Base-by-base conservation (phyloP, 2,113 vertebrate genomes). In the Xyliphius kryptos region DNA sequence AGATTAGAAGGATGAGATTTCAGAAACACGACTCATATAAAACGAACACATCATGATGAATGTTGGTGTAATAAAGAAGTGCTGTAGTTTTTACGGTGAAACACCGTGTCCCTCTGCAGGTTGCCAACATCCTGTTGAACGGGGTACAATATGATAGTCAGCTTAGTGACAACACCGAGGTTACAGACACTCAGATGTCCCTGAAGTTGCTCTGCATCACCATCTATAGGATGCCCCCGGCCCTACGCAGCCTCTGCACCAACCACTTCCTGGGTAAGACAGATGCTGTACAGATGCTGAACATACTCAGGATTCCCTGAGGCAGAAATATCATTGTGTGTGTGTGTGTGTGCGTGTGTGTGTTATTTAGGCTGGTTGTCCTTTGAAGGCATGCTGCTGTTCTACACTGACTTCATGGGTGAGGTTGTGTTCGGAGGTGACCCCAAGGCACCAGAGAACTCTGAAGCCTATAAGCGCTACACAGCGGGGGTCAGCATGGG, bases 341-440 rank as follows among this genome's bases (percentile, higher is more conserved):
- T n/a, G n/a, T n/a, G n/a, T n/a, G n/a, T n/a, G n/a, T n/a, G n/a
- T n/a, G n/a, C n/a, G 3, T 13, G 15, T 47, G n/a, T 53, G 19
- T 3, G 20, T 43, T 40, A 61, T 9, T 48, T 60, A 97, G 95
- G 96, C 11, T 98, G 96, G 96, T 84, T 98, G 52, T 97, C 96
- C 0, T 98, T 98, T 41, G 96, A 98, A 80, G 95, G 93, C 2
- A 92, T 97, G 95, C 79, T 98, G 74, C 92, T 98, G 9, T 98
- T 98, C 79, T 98, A 98, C 77, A 98, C 96, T 0, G 96, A 98
- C 84, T 98, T 98, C 82, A 97, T 97, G 95, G 96, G 96, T 10
- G 94, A 98, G 80, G 94, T 95, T 56, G 94, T 98, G 70, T 98
- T 94, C 51, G 87, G 90, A 71, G 96, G 96, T 9, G 86, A 97